Base-by-base conservation (phyloP, 2,888 invertebrate genomes). In the Esperia sulphurella region DNA sequence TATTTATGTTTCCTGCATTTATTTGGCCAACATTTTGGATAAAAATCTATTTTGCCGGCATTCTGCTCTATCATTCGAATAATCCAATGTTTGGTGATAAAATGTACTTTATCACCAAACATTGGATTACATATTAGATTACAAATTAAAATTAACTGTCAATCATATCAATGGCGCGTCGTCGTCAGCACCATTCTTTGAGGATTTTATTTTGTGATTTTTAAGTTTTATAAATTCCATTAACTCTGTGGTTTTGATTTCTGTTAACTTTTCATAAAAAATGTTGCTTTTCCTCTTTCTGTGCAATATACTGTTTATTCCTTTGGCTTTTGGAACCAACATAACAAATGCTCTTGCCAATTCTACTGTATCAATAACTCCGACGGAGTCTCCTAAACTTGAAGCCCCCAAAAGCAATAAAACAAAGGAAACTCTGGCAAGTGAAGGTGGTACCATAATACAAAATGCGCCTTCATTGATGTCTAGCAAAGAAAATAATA, bases 391-490 rank as follows among this genome's bases (percentile, higher is more conserved):
- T 10, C 29, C 8, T 41, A 28, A 21, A 35, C 39, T 43, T 10
- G 33, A 35, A 35, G 35, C n/a, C 6, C 9, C 13, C 9, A 37
- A 43, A 40, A 31, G n/a, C 6, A 68, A 64, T 51, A 65, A 60
- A 58, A 61, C 61, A 5, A 71, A 71, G 46, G 53, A 70, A 33
- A 59, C 63, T 41, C 52, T 80, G 38, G 46, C 62, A 10, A 78
- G 72, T 55, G 85, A 83, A 71, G 84, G 80, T 52, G 85, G 81
- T 43, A 55, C 67, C 9, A 46, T 78, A 48, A 51, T 70, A 49
- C 53, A 74, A 35, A 71, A 69, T 45, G 53, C 60, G 40, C 57
- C 66, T 38, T 49, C 63, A 45, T 52, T 69, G 38, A 63, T 68
- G 37, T 61, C 75, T 50, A 57, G 72, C 6, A 75, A 74, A 46